A percentile compares a stretch with the other conserved stretches of the same genome.
Evolutionary conservation across 1,140 invertebrate genomes (phyloP).

Genomic region (Pseudomyrmex gracilis): DNA sequence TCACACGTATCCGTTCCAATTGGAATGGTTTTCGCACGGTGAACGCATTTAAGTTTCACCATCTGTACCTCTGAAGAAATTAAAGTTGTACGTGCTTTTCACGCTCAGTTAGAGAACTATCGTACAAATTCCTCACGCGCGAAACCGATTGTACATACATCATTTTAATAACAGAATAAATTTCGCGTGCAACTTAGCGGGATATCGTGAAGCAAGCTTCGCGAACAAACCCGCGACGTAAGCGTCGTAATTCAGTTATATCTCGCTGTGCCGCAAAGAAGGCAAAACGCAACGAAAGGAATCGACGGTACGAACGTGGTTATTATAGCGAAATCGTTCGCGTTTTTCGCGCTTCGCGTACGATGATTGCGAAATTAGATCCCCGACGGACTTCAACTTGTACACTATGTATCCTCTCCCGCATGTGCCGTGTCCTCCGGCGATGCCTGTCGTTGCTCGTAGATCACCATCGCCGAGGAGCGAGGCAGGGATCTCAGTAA

Average conservation of each 20-base stretch:
- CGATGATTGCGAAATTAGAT: constrained; percentile 29
- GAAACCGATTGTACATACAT: not conserved
- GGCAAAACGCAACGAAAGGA: constrained; percentile 22
- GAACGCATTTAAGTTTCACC: not conserved
- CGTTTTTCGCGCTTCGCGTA: not conserved
- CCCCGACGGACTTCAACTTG: not conserved
- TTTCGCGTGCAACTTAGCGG: constrained; percentile 10
- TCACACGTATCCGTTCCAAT: not conserved
- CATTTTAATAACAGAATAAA: constrained; percentile 18
- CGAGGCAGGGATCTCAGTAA: not conserved
- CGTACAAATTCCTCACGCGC: not conserved
- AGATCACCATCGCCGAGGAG: constrained; percentile 59
- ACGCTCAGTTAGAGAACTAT: not conserved
- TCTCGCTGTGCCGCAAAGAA: constrained; percentile 3
- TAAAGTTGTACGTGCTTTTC: not conserved
- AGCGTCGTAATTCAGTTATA: constrained; percentile 28
- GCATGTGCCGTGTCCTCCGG: not conserved
- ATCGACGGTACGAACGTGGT: not conserved
- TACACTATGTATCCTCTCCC: not conserved
- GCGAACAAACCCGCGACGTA: not conserved
- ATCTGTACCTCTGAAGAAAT: not conserved
- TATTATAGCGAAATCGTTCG: constrained; percentile 38
- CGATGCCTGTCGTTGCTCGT: constrained; percentile 62
- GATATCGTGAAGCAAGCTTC: not conserved
- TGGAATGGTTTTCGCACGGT: not conserved